Evolutionary conservation across 2,797 vertebrate genomes (phyloP).

Genomic region (Chelonia mydas): DNA sequence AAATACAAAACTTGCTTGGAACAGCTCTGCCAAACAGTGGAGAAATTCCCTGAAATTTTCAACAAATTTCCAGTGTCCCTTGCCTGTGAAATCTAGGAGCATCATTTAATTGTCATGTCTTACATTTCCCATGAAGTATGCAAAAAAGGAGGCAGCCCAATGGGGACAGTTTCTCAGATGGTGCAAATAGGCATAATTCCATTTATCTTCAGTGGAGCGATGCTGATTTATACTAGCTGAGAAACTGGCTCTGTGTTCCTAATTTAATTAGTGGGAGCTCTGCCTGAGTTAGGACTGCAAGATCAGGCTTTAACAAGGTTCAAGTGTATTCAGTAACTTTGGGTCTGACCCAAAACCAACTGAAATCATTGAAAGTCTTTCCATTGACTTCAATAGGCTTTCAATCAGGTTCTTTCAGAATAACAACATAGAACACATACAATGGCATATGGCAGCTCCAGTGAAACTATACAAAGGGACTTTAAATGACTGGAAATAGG

Average conservation of each 20-base stretch:
- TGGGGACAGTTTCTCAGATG: not conserved
- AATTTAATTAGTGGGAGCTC: not conserved
- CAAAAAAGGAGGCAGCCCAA: not conserved
- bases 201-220: not conserved
- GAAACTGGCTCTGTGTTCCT: not conserved
- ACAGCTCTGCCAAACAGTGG: not conserved
- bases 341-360: not conserved
- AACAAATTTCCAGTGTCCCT: not conserved
- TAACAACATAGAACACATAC: not conserved
- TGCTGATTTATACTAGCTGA: not conserved
- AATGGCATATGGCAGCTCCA: not conserved
- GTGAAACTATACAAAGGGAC: not conserved
- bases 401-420: not conserved
- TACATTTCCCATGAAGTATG: not conserved
- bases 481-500: not conserved
- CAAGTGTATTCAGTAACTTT: not conserved
- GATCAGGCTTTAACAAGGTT: not conserved
- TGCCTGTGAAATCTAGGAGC: not conserved
- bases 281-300: not conserved
- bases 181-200: not conserved
- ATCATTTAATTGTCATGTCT: not conserved
- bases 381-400: not conserved
- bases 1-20: not conserved
- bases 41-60: not conserved
- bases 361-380: not conserved